Conservation (phyloP, 92 coral and sea anemone species). For the Siderastrea siderea region DNA sequence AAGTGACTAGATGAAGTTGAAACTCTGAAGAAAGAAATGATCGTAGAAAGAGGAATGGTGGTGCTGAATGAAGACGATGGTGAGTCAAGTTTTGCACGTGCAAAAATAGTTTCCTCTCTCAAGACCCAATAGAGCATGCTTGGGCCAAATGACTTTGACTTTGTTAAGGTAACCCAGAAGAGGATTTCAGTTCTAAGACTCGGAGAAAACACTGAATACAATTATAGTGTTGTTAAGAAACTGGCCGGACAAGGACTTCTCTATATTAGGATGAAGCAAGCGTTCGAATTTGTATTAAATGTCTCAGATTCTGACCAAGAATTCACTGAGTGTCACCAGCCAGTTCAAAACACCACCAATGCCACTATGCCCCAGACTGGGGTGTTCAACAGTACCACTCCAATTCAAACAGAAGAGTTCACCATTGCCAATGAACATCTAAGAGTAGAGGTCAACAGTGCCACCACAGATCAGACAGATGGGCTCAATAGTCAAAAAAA, state of each 20-base stretch:
- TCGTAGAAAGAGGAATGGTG: conserved; percentile 61
- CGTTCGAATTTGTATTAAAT: conserved; percentile 43
- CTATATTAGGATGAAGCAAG: background rate
- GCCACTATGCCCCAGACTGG: background rate
- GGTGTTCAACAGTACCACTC: background rate
- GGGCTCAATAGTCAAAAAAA: background rate
- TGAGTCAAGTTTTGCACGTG: conserved; percentile 11
- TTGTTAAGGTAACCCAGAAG: conserved; percentile 4
- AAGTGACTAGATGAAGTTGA: conserved; percentile 49
- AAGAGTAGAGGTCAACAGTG: background rate
- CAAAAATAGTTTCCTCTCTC: conserved; percentile 46
- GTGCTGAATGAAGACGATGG: conserved; percentile 38
- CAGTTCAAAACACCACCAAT: background rate
- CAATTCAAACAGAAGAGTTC: background rate
- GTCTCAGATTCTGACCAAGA: conserved; percentile 1
- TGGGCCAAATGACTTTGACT: conserved; percentile 60
- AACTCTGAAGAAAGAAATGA: conserved; percentile 51
- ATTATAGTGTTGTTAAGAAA: conserved; percentile 57
- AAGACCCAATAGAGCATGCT: conserved; percentile 47
- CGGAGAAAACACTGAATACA: conserved; percentile 63
- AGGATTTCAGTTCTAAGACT: conserved; percentile 56
- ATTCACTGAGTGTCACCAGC: background rate
- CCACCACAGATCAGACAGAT: conserved; percentile 1
- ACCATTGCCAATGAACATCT: background rate
- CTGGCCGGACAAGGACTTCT: conserved; percentile 74